Evolutionary conservation across 2,888 invertebrate genomes (phyloP), one percentile per base, ranked within the genome.

Genomic region (Chrysodeixis includens): DNA sequence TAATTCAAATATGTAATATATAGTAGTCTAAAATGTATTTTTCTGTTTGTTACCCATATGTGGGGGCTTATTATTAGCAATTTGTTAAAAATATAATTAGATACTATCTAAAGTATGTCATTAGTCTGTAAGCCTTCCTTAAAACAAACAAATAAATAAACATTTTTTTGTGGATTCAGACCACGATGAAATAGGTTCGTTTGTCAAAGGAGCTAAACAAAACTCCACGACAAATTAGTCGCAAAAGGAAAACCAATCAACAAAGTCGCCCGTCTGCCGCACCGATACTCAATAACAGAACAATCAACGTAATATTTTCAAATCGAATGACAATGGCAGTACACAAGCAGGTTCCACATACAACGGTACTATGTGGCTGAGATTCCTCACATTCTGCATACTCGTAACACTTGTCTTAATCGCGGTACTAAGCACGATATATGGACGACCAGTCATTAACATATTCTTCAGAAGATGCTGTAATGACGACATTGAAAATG

Each of bases 401-500:
- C 75, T 94, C 6, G 92, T 93, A 0, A 87, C 91, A 1, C 62
- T 93, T 0, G 86, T 93, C 0, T 74, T 94, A 5, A 88, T 93
- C 20, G 82, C 92, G 0, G 92, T 94, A 0, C 35, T 93, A 3
- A 91, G 89, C 67, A 90, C 91, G 32, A 89, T 94, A 0, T 90
- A 92, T 30, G 90, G 92, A 0, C 72, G 92, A 16, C 93, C 94
- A 0, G 92, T 89, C 0, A 79, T 89, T 0, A 88, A 92, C 56
- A 70, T 93, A 0, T 92, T 92, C 71, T 92, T 93, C 66, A 88
- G 88, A 22, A 86, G 90, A 16, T 93, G 93, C 69, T 93, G 92
- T 56, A 88, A 88, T 12, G 92, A 91, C 0, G 89, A 91, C 32
- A 92, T 93, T 0, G 93, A 93, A 69, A 93, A 93, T 53, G 93